These are phyloP conservation scores for Ferrisia virgata DNA, from an alignment of 2,888 invertebrate species.

Conservation along the genomic window DNA sequence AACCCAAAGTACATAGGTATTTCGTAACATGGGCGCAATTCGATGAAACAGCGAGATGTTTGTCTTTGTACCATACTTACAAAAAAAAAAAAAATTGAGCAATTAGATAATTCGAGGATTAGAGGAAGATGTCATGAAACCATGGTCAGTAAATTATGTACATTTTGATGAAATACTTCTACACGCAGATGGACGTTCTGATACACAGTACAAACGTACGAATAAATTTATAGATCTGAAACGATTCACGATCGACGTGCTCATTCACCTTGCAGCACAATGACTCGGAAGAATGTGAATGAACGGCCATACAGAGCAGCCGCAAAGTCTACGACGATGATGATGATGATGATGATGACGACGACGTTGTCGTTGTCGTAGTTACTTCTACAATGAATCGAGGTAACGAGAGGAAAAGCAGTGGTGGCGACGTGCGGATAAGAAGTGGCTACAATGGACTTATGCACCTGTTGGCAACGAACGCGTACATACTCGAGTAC, in stretches of 20 bases:
- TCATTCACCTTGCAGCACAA: neutral
- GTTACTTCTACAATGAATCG: neutral
- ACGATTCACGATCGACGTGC: slow-evolving; percentile 7
- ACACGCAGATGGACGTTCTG: neutral
- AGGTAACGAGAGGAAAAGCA: neutral
- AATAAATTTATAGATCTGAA: neutral
- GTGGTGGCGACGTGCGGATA: neutral
- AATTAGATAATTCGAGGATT: neutral
- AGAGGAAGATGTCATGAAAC: neutral
- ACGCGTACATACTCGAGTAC: too few relatives aligned
- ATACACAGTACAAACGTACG: too few relatives aligned
- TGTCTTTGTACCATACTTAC: too few relatives aligned
- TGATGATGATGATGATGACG: neutral
- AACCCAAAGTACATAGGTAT: too few relatives aligned
- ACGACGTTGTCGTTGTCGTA: too few relatives aligned
- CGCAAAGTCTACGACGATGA: neutral
- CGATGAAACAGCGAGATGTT: neutral
- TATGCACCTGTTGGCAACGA: slow-evolving; percentile 8
- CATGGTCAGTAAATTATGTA: neutral
- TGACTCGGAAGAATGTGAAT: neutral
- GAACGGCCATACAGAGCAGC: neutral
- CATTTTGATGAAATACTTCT: too few relatives aligned
- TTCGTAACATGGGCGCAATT: neutral
- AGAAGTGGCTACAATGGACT: neutral
- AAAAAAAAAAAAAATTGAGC: neutral